phyloP scores from a whole-genome alignment of 2,113 vertebrate genomes.

The Notothenia coriiceps region DNA sequence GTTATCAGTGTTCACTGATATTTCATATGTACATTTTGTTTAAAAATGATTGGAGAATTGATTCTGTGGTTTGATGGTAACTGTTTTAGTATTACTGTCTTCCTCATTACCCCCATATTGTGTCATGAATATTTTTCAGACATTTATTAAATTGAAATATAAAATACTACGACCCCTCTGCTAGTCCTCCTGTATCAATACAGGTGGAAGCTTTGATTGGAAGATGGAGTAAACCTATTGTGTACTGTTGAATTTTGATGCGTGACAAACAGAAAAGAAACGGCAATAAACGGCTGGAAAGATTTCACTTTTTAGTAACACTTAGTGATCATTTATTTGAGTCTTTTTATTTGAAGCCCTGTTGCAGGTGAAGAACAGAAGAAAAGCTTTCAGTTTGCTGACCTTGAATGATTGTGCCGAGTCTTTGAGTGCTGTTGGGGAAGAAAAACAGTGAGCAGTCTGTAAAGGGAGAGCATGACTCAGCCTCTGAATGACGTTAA shows the following conservation, averaged over 20 bases:
- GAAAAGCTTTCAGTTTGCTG: constrained; percentile 14
- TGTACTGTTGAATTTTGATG: constrained; percentile 25
- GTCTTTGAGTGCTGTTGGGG: neutral
- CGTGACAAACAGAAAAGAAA: constrained; percentile 41
- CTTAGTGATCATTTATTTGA: neutral
- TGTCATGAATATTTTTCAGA: constrained; percentile 8
- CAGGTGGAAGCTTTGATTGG: constrained; percentile 16
- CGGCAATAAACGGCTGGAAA: constrained; percentile 54
- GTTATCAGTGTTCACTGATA: constrained; percentile 34
- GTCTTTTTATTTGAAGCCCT: neutral
- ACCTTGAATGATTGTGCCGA: constrained; percentile 36
- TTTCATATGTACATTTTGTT: constrained; percentile 41
- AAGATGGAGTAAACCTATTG: constrained; percentile 30
- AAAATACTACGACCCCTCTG: constrained; percentile 3
- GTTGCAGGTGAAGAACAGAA: neutral
- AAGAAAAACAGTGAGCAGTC: neutral
- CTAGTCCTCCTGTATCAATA: constrained; percentile 11
- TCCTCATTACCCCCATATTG: constrained; percentile 12
- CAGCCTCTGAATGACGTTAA: neutral
- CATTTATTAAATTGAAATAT: constrained; percentile 31
- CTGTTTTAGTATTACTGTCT: neutral
- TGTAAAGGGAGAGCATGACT: constrained; percentile 3
- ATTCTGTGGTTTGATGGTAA: neutral
- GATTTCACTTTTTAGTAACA: constrained; percentile 19
- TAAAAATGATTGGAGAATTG: neutral